These are phyloP conservation scores for Lepisosteus oculatus DNA, from an alignment of 2,113 vertebrate genomes.

Conservation along the genomic window DNA sequence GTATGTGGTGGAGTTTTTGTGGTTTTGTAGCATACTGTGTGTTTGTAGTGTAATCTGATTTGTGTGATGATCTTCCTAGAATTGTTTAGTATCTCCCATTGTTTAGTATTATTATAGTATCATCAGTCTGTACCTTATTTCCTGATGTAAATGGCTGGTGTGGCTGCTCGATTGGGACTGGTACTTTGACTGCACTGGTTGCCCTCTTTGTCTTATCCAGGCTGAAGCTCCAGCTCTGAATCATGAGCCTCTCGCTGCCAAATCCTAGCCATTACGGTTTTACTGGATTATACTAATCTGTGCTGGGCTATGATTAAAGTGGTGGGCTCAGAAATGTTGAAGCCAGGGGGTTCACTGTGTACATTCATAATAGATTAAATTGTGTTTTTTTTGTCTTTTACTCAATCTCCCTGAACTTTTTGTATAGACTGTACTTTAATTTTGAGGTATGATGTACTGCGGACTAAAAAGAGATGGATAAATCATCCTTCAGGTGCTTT, in stretches of 20 bases:
- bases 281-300: constrained; percentile 18
- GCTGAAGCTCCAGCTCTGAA: neutral
- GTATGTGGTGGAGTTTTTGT: too few species aligned
- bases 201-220: neutral
- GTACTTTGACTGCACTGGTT: neutral
- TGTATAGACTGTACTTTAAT: too few species aligned
- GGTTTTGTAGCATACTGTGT: neutral
- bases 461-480: too few species aligned
- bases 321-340: neutral
- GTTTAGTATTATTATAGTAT: too few species aligned
- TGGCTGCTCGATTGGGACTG: too few species aligned
- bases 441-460: too few species aligned
- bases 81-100: too few species aligned
- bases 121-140: too few species aligned
- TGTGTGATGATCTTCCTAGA: too few species aligned
- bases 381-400: neutral
- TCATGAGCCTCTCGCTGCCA: neutral
- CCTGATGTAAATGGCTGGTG: too few species aligned
- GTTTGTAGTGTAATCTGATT: neutral
- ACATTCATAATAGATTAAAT: neutral
- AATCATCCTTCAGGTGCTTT: too few species aligned
- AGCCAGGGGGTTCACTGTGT: neutral
- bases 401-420: neutral
- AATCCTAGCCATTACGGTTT: too few species aligned
- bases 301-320: neutral